Base-by-base conservation (phyloP, 2,888 invertebrate species). In the Drosophila paranaensis region DNA sequence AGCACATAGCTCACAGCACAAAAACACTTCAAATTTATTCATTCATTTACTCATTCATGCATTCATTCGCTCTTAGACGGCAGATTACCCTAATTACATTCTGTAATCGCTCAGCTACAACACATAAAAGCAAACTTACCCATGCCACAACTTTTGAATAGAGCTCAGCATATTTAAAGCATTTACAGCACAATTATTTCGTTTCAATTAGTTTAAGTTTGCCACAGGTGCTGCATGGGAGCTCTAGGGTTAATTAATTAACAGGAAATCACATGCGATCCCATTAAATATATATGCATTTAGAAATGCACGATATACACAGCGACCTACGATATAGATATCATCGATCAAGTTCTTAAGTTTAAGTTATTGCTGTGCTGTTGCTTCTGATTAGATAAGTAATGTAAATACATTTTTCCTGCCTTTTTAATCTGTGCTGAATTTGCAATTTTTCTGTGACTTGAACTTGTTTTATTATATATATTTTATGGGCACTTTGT, bases 61-160 rank as follows among this genome's bases (percentile, higher is more conserved):
- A 54, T 45, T 48, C 45, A 46, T 48, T 62, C 45, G 42, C 42
- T 48, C 45, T 13, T 40, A 51, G 42, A 42, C 42, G 43, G 10
- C 53, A 58, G 48, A 71, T 79, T 79, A 76, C 51, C 63, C 63
- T 63, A 77, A 79, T 77, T 77, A 70, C 58, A 71, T 61, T 25
- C 56, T 54, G 53, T 51, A 74, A 70, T 65, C 42, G 54, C 42
- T 55, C 30, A 30, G n/a, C 45, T 60, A 35, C 43, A 10, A 70
- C 46, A 75, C 60, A 70, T 79, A 60, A 62, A 76, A 71, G 57
- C 57, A 37, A 45, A 61, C 35, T 48, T 40, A 51, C 56, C 43
- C 48, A 53, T 2, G 16, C 8, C 20, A 45, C 58, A 50, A 62
- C 45, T 55, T 50, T 69, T 63, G 20, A 37, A 68, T 54, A 20